Conservation (phyloP, 2,888 invertebrate genomes). For the Germaria angustata region DNA sequence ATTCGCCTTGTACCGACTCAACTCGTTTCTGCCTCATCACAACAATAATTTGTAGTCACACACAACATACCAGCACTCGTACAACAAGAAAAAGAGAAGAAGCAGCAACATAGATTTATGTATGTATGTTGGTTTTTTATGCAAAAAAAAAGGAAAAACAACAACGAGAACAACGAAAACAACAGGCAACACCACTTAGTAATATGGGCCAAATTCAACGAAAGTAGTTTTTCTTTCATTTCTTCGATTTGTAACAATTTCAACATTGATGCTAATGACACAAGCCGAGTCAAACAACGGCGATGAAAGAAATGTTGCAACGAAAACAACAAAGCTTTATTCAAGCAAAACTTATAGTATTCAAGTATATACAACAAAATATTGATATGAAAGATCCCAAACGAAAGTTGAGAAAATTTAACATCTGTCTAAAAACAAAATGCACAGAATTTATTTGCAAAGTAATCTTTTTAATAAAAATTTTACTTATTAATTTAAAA, state of each 20-base stretch:
- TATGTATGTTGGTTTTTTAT: not conserved
- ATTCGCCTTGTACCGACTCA: constrained; percentile 58
- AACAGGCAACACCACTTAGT: constrained; percentile 57
- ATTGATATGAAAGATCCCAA: too few species aligned
- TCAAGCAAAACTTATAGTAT: too few species aligned
- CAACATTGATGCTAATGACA: constrained; percentile 25
- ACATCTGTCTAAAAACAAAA: too few species aligned
- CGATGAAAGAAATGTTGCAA: not conserved
- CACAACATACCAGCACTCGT: constrained; percentile 9
- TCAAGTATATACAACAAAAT: too few species aligned
- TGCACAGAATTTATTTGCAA: not conserved
- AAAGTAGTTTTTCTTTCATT: constrained; percentile 29
- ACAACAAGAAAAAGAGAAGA: not conserved
- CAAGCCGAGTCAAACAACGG: not conserved
- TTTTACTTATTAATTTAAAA: constrained; percentile 34
- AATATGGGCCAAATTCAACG: constrained; percentile 62
- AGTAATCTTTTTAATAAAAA: not conserved
- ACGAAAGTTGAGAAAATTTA: too few species aligned
- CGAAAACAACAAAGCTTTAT: not conserved
- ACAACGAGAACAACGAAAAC: constrained; percentile 40
- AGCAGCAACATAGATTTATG: not conserved
- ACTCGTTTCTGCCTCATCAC: constrained; percentile 61
- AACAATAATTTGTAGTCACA: constrained; percentile 35
- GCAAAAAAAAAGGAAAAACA: too few species aligned
- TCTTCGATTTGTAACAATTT: not conserved